Base-by-base conservation (phyloP, 1,140 invertebrate species). In the Chionoecetes opilio region DNA sequence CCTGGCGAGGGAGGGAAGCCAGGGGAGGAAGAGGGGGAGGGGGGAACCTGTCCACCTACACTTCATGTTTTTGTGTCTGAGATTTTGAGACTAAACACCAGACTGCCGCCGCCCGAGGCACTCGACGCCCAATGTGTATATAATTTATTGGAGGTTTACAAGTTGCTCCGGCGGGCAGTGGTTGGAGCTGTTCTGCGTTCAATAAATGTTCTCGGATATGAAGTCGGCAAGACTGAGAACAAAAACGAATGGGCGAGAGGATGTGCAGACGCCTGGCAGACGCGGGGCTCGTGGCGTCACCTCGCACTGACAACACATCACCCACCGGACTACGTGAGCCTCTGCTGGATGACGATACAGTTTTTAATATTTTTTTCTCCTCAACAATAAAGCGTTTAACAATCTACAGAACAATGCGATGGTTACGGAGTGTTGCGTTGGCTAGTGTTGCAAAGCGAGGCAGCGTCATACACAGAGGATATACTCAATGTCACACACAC, bases 61-160 rank as follows among this genome's bases (percentile, higher is more conserved):
- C 63, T n/a, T 75, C 63, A 75, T 75, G 63, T 75, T 75, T 75
- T 75, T 75, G 63, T 75, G 63, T 11, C 63, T 75, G 63, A 75
- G 63, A 75, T 75, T 75, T 75, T 75, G 63, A 75, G 63, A 5
- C 63, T n/a, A 21, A 17, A 75, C 63, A 75, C 21, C 63, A 75
- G 63, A 75, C 63, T 26, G 63, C n/a, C n/a, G 63, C 63, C 3
- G 63, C 63, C 63, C 11, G 21, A 75, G 63, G 63, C 63, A n/a
- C n/a, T 26, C n/a, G 21, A 75, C 6, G 63, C n/a, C 63, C n/a
- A n/a, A n/a, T n/a, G 21, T 75, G 63, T 5, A 26, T 75, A 75
- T n/a, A 75, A 75, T 75, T 75, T 75, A 75, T 75, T 75, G 6
- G 63, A 75, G 21, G 63, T 75, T 75, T 75, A 75, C 63, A 17